phyloP scores from a whole-genome alignment of 1,140 invertebrate species.

The Gonioctena quinquepunctata region DNA sequence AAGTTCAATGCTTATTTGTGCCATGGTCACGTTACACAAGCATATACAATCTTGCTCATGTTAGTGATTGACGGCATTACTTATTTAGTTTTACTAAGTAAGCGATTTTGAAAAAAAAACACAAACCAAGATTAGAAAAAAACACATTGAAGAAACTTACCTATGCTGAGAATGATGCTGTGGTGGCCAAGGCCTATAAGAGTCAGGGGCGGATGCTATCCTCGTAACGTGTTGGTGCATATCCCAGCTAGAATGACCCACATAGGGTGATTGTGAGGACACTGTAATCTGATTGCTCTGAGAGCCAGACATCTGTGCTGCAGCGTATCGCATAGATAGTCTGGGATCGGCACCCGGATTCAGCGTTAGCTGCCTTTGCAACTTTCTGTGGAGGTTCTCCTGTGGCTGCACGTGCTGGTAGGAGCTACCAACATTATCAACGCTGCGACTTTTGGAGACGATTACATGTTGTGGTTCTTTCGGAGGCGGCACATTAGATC shows the following conservation, averaged over 20 bases:
- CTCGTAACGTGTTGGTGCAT: constrained; percentile 66
- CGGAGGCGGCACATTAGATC: constrained; percentile 59
- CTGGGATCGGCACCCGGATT: constrained; percentile 62
- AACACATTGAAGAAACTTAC: constrained; percentile 5
- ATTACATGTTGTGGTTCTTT: constrained; percentile 48
- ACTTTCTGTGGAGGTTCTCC: constrained; percentile 74
- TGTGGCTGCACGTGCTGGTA: constrained; percentile 51
- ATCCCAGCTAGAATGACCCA: constrained; percentile 47
- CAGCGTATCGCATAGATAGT: background rate
- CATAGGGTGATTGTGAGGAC: constrained; percentile 10
- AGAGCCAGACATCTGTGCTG: background rate
- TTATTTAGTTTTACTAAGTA: too few species aligned
- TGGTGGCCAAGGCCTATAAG: constrained; percentile 33
- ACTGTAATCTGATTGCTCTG: constrained; percentile 17
- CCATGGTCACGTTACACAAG: too few species aligned
- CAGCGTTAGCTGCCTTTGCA: constrained; percentile 79
- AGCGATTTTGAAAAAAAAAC: too few species aligned
- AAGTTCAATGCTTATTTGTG: too few species aligned
- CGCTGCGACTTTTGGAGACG: constrained; percentile 62
- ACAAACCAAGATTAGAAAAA: too few species aligned
- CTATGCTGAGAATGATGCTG: constrained; percentile 16
- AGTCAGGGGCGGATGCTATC: constrained; percentile 79
- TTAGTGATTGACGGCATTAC: too few species aligned
- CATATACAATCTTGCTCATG: too few species aligned
- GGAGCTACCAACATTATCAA: constrained; percentile 59